Base-by-base conservation (phyloP, 2,797 vertebrate species). In the Alcedo atthis region DNA sequence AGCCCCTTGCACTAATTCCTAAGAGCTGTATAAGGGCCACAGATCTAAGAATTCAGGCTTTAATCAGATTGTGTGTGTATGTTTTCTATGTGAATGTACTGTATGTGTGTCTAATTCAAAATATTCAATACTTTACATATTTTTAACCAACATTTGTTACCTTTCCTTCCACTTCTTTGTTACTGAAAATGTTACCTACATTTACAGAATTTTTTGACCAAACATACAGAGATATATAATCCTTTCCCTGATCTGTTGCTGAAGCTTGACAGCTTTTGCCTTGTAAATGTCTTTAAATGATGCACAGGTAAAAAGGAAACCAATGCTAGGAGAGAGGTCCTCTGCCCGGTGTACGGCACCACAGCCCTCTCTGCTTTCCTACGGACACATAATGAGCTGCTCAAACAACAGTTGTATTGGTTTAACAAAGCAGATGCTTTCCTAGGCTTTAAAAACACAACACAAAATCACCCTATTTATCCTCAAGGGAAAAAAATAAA, bases 301-400 rank as follows among this genome's bases (percentile, higher is more conserved):
- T 21, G n/a, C 37, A 46, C 19, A 49, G 42, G 51, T 9, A 10
- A 32, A 78, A 79, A 30, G 15, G 22, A 73, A 67, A 61, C 43
- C 4, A 8, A 0, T 4, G 6, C 0, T 20, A 71, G 48, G 43
- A 48, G 25, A 61, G 22, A 11, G 19, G 5, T 3, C 25, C 21
- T 80, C 26, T n/a, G 26, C 8, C 49, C 51, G 20, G 5, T 7
- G 37, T 4, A 15, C 0, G 3, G 57, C 62, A 17, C 54, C 33
- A 25, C 1, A 5, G 26, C 8, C 57, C 33, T 64, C 48, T 40
- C 61, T 30, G 21, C 54, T 88, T 61, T 68, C 81, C 35, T 32
- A 4, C 0, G 1, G 43, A 45, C 30, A 11, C 1, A 0, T 10
- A 9, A 32, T 4, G 15, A 20, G 73, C 5, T 57, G 48, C 64